phyloP scores from a whole-genome alignment of 35 echinoderm and acorn worm species.

The Apostichopus japonicus region DNA sequence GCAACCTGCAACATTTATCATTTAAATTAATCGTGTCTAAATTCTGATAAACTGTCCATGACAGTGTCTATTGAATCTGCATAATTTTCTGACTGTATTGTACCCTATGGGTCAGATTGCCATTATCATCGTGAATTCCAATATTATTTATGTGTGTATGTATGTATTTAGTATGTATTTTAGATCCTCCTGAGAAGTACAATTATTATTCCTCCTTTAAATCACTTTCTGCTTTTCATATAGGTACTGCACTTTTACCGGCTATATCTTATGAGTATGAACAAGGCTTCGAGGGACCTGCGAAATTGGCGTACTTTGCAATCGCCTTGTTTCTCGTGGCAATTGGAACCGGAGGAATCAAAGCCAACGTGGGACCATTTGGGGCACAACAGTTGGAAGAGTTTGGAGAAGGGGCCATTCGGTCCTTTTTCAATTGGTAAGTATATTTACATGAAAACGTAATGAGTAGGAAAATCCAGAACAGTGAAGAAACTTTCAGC shows the following conservation, averaged over 20 bases:
- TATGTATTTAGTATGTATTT: too few species aligned
- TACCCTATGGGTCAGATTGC: too few species aligned
- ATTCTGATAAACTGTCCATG: too few species aligned
- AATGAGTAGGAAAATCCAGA: too few species aligned
- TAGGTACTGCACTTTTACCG: conserved; percentile 79
- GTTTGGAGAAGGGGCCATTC: conserved; percentile 71
- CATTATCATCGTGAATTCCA: too few species aligned
- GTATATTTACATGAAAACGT: neutral
- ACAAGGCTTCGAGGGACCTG: neutral
- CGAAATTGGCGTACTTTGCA: conserved; percentile 67
- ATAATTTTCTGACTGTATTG: too few species aligned
- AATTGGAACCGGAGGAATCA: conserved; percentile 95
- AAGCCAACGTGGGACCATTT: conserved; percentile 98
- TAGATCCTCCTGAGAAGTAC: too few species aligned
- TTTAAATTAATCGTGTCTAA: too few species aligned
- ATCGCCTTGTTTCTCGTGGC: conserved; percentile 73
- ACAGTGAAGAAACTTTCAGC: too few species aligned
- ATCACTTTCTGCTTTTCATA: neutral
- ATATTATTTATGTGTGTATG: too few species aligned
- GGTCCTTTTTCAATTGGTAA: conserved; percentile 95
- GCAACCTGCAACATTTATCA: too few species aligned
- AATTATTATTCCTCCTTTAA: neutral
- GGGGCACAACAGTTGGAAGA: conserved; percentile 92
- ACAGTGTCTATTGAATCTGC: too few species aligned
- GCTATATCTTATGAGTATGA: conserved; percentile 65